Conservation (phyloP, 2,797 vertebrate genomes). For the Leucoraja ocellata region DNA sequence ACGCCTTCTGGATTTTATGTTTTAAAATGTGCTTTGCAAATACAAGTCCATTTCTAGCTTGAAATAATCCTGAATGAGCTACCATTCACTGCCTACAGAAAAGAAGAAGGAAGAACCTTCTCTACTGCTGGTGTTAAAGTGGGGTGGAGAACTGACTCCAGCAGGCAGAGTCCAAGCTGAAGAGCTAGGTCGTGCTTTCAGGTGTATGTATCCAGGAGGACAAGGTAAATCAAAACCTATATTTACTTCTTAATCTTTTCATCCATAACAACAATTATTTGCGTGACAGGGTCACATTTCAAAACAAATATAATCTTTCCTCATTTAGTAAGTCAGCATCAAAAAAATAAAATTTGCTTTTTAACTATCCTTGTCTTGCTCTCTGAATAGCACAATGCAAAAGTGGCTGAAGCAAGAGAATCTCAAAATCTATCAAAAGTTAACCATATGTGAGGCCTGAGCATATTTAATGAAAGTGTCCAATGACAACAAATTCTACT, state of each 20-base stretch:
- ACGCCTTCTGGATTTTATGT: not conserved
- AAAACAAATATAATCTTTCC: not conserved
- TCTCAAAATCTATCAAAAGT: not conserved
- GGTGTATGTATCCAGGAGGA: slow-evolving; percentile 84
- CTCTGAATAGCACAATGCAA: not conserved
- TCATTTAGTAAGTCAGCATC: not conserved
- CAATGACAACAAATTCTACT: no score
- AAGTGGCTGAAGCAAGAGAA: not conserved
- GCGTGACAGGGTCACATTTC: not conserved
- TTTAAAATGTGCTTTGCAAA: not conserved
- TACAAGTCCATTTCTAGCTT: not conserved
- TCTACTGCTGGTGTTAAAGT: slow-evolving; percentile 75
- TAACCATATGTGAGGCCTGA: not conserved
- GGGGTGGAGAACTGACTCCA: slow-evolving; percentile 80
- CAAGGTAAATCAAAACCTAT: slow-evolving; percentile 60
- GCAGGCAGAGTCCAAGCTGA: slow-evolving; percentile 80
- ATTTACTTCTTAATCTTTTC: not conserved
- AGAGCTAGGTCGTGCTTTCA: slow-evolving; percentile 77
- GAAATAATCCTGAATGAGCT: not conserved
- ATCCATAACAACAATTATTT: not conserved
- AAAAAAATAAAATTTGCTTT: not conserved
- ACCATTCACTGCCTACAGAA: slow-evolving; percentile 52
- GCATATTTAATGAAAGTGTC: not conserved
- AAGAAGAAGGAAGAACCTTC: slow-evolving; percentile 72
- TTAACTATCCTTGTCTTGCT: not conserved